A percentile compares a stretch with the other conserved stretches of the same genome.
phyloP scores from a whole-genome alignment of 2,113 vertebrate genomes.

The Mastomys coucha region DNA sequence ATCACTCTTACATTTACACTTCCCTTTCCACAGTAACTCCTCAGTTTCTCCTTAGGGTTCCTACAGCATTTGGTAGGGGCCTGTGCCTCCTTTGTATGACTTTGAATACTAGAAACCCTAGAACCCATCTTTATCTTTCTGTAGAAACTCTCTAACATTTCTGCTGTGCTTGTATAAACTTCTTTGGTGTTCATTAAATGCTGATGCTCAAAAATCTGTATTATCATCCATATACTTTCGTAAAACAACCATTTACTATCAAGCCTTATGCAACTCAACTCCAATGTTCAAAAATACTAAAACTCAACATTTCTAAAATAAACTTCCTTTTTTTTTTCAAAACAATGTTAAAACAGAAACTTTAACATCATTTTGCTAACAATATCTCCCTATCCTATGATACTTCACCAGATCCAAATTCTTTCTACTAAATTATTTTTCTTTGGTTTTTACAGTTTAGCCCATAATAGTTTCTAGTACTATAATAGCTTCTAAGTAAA shows the following conservation, averaged over 20 bases:
- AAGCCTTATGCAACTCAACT: background rate
- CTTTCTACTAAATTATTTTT: background rate
- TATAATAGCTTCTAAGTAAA: background rate
- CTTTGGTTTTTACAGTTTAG: background rate
- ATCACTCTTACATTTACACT: background rate
- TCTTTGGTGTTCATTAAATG: background rate
- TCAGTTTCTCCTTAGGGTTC: background rate
- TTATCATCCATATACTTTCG: background rate
- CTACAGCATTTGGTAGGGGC: background rate
- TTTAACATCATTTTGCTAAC: background rate
- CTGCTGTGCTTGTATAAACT: background rate
- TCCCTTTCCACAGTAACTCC: background rate
- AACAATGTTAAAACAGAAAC: background rate
- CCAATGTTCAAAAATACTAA: background rate
- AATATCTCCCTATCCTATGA: background rate
- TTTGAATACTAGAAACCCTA: background rate
- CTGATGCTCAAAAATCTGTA: background rate
- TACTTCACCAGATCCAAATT: background rate
- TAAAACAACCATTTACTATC: background rate
- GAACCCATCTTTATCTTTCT: background rate
- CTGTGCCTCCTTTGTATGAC: background rate
- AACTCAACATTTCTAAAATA: background rate
- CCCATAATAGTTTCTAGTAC: background rate
- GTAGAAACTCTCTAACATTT: background rate
- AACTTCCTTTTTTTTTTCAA: background rate